Evolutionary conservation across 2,797 vertebrate species (phyloP), one percentile per base, ranked within the genome.

Genomic region (Pogoniulus pusillus): DNA sequence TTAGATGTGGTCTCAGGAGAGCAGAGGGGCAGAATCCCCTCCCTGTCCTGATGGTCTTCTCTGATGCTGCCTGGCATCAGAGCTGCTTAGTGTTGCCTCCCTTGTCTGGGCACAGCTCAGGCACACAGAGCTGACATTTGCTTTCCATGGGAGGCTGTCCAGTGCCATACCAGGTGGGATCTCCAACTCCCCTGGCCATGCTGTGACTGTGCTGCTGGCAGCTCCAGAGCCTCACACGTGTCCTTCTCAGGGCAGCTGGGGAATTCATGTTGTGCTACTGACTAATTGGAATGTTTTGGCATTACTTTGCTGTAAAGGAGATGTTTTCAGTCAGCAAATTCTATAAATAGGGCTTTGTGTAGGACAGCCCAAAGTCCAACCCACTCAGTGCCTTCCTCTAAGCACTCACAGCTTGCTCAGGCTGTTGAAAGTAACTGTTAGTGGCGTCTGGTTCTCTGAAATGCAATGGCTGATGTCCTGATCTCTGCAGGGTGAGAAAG

Each of bases 301-400:
- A 1, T 75, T 37, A 11, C 12, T 53, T 24, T 30, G 7, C 64
- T 58, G 39, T 39, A 45, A 64, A 90, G 78, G 62, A 54, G 19
- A 13, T 92, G 49, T 75, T 85, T 94, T 57, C 27, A 72, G 68
- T 77, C 68, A 85, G 71, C 32, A 73, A 54, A 83, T 66, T 72
- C 20, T 85, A 37, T 60, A 83, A 78, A 24, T 60, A 75, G 51
- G 6, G 12, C 8, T 85, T 85, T 89, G 37, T 81, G 65, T 85
- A 78, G 91, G 76, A 91, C 90, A 75, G 35, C 9, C 8, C 62
- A 78, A 73, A 49, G 70, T 87, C 5, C 71, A 89, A 70, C 79
- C 76, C 75, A 70, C 57, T 90, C 74, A 59, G 2, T 43, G 81
- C 34, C 80, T 95, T 87, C 41, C 14, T 91, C 87, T 78, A 43